Base-by-base conservation (phyloP, 2,797 vertebrate genomes). In the Oreochromis mossambicus region DNA sequence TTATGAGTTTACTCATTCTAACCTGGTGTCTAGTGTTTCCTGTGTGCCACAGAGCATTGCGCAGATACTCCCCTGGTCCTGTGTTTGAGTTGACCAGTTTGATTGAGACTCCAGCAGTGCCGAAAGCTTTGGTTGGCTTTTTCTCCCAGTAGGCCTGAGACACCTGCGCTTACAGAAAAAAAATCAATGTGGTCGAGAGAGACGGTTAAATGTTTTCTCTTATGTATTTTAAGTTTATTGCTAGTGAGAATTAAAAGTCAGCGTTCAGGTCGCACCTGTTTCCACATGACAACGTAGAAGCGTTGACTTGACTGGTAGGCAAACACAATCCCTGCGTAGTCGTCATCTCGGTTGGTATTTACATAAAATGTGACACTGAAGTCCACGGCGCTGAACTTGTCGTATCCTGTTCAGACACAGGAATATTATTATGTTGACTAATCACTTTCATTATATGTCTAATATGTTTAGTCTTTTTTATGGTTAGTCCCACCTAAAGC, bases 271-370 rank as follows among this genome's bases (percentile, higher is more conserved):
- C 80, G 97, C 78, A 98, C 98, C 94, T 99, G 98, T 91, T 99
- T 99, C 98, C 98, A 99, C 98, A 99, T 99, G 17, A 99, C 96
- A 38, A 98, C 98, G 0, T 99, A 99, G 93, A 99, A 99, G 13
- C 98, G 97, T 34, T 96, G 97, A 89, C 98, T 99, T 78, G 98
- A 99, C 94, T 99, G 98, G 92, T 98, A 99, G 84, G 97, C 97
- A 17, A 99, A 99, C 78, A 99, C 98, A 17, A 99, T 97, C 66
- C 98, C 98, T 0, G 98, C 98, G 0, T 98, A 99, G 94, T 99
- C 98, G 3, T 99, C 98, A 8, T 99, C 98, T 1, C 98, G 96
- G 88, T 99, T 97, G 0, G 98, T 99, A 86, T 99, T 99, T 63
- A 99, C 98, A 1, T 99, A 99, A 91, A 99, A 98, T 0, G 98